Conservation (phyloP, 64 coral and sea anemone genomes). For the Dendrophyllia cribrosa region DNA sequence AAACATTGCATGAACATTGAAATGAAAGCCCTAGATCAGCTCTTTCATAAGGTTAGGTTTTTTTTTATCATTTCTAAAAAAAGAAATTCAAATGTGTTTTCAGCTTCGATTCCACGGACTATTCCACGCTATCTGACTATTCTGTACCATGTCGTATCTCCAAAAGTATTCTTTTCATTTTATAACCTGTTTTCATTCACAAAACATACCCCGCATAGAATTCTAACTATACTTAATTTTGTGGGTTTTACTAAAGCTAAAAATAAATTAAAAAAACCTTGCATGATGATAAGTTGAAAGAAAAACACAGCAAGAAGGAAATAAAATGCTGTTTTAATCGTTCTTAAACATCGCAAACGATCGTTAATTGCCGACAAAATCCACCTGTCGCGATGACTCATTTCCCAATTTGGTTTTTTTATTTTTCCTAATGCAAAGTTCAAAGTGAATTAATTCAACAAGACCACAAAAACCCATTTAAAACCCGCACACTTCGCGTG, state of each 20-base stretch:
- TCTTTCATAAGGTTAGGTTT: no score
- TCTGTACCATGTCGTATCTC: no score
- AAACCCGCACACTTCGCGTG: conserved; percentile 11
- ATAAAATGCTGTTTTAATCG: no score
- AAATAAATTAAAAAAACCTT: background rate
- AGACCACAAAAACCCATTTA: background rate
- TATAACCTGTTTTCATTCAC: background rate
- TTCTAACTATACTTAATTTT: background rate
- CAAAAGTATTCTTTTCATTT: no score
- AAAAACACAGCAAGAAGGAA: no score
- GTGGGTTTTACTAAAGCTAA: background rate
- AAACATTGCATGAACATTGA: no score
- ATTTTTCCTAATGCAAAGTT: conserved; percentile 1
- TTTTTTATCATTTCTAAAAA: no score
- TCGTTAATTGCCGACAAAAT: background rate
- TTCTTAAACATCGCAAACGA: background rate
- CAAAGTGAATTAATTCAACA: background rate
- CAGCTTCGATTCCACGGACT: no score
- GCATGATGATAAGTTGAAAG: no score
- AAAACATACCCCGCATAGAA: background rate
- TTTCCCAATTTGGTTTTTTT: background rate
- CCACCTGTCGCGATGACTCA: background rate
- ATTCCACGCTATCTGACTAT: no score
- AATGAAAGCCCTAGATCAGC: no score
- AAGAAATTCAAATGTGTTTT: no score